These are phyloP conservation scores for Eupithecia centaureata DNA, from an alignment of 2,888 invertebrate genomes.

Conservation along the genomic window DNA sequence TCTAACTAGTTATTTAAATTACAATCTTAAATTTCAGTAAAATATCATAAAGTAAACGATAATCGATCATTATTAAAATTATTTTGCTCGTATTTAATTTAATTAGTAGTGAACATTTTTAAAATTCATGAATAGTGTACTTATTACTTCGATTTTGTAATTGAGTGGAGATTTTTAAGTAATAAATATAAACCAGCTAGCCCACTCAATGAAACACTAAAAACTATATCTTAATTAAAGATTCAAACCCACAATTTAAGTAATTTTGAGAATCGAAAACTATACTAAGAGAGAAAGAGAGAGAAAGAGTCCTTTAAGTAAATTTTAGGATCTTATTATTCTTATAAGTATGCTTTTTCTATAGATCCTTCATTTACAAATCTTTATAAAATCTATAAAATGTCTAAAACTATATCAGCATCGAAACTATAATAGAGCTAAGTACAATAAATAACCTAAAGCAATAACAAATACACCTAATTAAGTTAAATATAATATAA, in stretches of 20 bases:
- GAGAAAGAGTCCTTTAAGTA: background rate
- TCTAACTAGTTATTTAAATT: constrained; percentile 8
- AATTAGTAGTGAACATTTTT: background rate
- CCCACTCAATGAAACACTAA: background rate
- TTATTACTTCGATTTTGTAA: background rate
- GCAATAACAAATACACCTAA: constrained; percentile 57
- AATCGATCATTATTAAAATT: background rate
- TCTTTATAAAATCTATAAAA: constrained; percentile 12
- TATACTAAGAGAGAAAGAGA: constrained; percentile 3
- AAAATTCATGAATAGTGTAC: background rate
- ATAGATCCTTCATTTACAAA: constrained; percentile 5
- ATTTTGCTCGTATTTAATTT: background rate
- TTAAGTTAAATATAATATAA: constrained; percentile 57
- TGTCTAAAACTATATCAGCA: constrained; percentile 36
- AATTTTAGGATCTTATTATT: background rate
- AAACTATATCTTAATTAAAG: background rate
- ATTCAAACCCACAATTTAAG: constrained; percentile 4
- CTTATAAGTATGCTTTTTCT: constrained; percentile 3
- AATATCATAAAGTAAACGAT: background rate
- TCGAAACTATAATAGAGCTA: constrained; percentile 59
- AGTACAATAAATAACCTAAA: constrained; percentile 72
- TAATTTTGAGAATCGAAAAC: constrained; percentile 1
- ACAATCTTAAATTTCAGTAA: constrained; percentile 10
- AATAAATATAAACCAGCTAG: background rate
- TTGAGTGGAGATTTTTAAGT: background rate